Conservation (phyloP, 2,888 invertebrate genomes). For the Sicus ferrugineus region DNA sequence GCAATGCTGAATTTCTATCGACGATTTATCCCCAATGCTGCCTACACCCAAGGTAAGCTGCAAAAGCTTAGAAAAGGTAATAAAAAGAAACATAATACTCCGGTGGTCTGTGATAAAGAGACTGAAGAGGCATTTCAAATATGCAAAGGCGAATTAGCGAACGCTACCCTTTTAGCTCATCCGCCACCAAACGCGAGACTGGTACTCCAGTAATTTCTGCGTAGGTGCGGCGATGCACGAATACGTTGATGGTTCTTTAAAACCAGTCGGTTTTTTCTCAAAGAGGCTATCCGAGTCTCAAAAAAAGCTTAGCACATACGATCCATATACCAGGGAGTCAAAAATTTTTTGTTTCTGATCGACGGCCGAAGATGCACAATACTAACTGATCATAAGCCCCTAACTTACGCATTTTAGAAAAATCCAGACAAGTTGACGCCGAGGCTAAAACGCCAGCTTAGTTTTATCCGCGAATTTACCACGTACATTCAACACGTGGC, state of each 20-base stretch:
- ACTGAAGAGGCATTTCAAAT: constrained; percentile 9
- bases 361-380: constrained; percentile 25
- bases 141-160: constrained; percentile 12
- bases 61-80: constrained; percentile 33
- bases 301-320: constrained; percentile 18
- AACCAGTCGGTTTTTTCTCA: constrained; percentile 15
- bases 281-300: constrained; percentile 12
- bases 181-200: constrained; percentile 5
- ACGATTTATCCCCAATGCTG: constrained; percentile 33
- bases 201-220: constrained; percentile 34
- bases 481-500: constrained; percentile 18
- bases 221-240: constrained; percentile 34
- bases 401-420: constrained; percentile 1
- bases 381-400: constrained; percentile 19
- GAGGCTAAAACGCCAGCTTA: constrained; percentile 12
- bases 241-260: background rate
- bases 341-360: constrained; percentile 25
- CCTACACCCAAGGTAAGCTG: constrained; percentile 36
- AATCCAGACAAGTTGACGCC: constrained; percentile 8
- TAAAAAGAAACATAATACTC: constrained; percentile 29
- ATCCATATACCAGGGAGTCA: constrained; percentile 21
- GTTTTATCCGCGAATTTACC: constrained; percentile 18
- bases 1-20: constrained; percentile 14
- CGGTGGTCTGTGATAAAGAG: background rate
- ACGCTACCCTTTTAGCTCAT: constrained; percentile 19